Conservation (phyloP, 2,113 vertebrate species). For the Hyla sarda region DNA sequence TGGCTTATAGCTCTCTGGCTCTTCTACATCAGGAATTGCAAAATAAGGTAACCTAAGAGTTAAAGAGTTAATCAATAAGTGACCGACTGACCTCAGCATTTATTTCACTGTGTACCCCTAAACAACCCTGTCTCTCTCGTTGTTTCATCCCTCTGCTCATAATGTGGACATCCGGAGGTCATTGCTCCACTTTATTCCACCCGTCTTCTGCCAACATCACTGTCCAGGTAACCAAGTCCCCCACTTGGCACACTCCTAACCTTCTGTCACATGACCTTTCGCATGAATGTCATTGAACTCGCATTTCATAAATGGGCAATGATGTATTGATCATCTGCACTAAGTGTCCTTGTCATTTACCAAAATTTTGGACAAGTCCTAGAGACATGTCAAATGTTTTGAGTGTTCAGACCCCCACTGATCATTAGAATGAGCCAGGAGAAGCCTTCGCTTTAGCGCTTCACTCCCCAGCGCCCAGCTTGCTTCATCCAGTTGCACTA, state of each 20-base stretch:
- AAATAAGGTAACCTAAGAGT: too few relatives aligned
- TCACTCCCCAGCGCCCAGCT: too few relatives aligned
- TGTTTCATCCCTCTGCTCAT: slow-evolving; percentile 3
- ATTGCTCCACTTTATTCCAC: slow-evolving; percentile 7
- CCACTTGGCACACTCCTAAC: neutral
- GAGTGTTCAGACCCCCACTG: too few relatives aligned
- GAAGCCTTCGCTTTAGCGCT: too few relatives aligned
- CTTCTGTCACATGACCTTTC: neutral
- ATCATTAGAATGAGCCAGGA: too few relatives aligned
- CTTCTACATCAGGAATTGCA: neutral
- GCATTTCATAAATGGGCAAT: neutral
- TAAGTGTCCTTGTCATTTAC: too few relatives aligned
- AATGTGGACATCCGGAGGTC: neutral
- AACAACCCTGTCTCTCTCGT: neutral
- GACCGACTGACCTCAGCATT: neutral
- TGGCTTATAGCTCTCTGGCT: neutral
- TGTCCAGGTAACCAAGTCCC: neutral
- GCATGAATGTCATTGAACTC: neutral
- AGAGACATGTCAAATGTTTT: too few relatives aligned
- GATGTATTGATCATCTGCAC: neutral
- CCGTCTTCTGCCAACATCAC: neutral
- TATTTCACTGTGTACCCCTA: neutral
- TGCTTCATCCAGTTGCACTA: too few relatives aligned
- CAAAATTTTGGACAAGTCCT: too few relatives aligned
- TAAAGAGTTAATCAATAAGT: too few relatives aligned